Evolutionary conservation across 2,113 vertebrate genomes (phyloP).

Genomic region (Stigmatopora nigra): DNA sequence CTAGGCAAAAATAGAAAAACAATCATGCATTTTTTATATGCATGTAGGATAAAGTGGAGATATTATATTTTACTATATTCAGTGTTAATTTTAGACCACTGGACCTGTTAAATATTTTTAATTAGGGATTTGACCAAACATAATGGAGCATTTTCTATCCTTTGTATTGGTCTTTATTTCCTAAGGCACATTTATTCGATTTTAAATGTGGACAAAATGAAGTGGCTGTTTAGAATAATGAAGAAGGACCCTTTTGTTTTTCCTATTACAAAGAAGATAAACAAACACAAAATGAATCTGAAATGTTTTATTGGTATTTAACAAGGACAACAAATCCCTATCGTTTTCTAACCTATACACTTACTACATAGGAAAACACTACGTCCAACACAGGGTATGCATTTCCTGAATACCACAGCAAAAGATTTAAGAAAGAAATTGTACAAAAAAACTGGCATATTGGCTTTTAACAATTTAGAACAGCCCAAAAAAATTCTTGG

Average conservation of each 20-base stretch:
- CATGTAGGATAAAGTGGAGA: background rate
- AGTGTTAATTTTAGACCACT: background rate
- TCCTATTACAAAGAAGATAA: background rate
- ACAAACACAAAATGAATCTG: background rate
- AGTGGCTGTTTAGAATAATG: background rate
- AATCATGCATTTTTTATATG: background rate
- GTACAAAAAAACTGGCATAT: background rate
- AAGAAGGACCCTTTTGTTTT: background rate
- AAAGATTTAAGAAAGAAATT: background rate
- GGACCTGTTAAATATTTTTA: background rate
- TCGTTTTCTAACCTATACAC: background rate
- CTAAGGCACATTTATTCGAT: background rate
- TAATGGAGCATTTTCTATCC: background rate
- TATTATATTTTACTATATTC: no score
- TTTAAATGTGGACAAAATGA: background rate
- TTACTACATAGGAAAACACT: background rate
- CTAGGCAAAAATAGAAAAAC: background rate
- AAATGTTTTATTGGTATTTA: slow-evolving; percentile 37
- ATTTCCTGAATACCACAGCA: background rate
- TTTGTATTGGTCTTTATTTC: background rate
- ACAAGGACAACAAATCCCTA: slow-evolving; percentile 7
- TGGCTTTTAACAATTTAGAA: background rate
- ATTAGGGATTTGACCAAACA: background rate
- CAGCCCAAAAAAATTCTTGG: background rate
- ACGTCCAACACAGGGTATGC: background rate